Base-by-base conservation (phyloP, 1,140 invertebrate species). In the Calycopis cecrops region DNA sequence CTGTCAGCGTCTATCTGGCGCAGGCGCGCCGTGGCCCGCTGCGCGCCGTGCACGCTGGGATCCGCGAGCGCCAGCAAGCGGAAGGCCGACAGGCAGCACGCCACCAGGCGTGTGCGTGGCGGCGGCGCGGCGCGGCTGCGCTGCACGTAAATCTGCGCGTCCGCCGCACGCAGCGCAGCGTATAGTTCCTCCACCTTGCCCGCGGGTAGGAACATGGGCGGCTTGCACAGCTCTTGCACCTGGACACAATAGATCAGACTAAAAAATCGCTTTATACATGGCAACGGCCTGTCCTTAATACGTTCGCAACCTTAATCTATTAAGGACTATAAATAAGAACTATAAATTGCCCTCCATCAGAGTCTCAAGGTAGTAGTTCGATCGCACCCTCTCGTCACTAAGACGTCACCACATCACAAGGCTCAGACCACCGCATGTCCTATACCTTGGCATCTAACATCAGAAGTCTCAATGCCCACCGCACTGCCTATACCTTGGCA, bases 131-230 rank as follows among this genome's bases (percentile, higher is more conserved):
- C 73, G 55, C 78, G 71, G 34, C 70, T 97, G 3, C 85, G 89
- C 76, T 98, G 95, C 35, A 99, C 94, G 84, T 99, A 99, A 63
- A 99, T 98, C 71, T 98, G 94, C 1, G 96, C 94, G 79, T 97
- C 98, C 74, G 96, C 97, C 59, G 95, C 94, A 11, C 93, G 92
- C 55, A 98, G 88, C 67, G 93, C 95, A 0, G 92, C 91, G 76
- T 97, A 96, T 0, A 99, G 87, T 70, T 98, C 95, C 60, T 99
- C 96, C 1, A 98, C 93, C 80, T 95, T 96, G 9, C 91, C 93
- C 3, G 94, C 92, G 0, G 96, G 95, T 55, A 98, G 90, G 16
- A 97, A 89, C 4, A 96, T 87, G 73, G 96, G 92, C 9, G 93
- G 92, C 74, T 94, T 95, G 67, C 92, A 92, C 28, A 97, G 87